Conservation (phyloP, 2,797 vertebrate species). For the Alectoris magna region DNA sequence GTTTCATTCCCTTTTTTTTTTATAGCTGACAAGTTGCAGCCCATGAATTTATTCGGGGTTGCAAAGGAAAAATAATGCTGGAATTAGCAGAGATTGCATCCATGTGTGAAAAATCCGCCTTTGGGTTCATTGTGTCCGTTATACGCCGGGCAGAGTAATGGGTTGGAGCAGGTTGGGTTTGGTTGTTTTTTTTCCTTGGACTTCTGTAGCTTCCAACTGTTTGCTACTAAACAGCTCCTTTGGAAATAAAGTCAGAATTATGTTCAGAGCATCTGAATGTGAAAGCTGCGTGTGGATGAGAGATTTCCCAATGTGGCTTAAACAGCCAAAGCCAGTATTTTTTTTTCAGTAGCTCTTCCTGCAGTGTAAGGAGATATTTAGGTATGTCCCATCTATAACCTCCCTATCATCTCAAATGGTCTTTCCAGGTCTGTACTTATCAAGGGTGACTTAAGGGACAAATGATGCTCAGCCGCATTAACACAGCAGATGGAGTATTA, state of each 20-base stretch:
- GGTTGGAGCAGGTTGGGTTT: not conserved
- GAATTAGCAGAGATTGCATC: not conserved
- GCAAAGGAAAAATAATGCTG: not conserved
- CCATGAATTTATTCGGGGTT: not conserved
- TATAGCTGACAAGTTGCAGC: not conserved
- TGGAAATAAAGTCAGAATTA: slow-evolving; percentile 41
- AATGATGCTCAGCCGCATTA: slow-evolving; percentile 46
- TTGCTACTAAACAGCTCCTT: slow-evolving; percentile 49
- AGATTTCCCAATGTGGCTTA: not conserved
- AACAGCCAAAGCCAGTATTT: slow-evolving; percentile 2
- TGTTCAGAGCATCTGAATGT: not conserved
- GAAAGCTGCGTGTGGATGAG: not conserved
- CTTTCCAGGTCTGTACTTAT: not conserved
- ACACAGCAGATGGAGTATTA: slow-evolving; percentile 48
- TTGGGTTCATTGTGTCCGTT: not conserved
- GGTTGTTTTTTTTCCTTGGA: not conserved
- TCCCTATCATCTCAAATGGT: not conserved
- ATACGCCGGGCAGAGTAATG: not conserved
- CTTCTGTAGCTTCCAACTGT: not conserved
- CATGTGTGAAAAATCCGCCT: not conserved
- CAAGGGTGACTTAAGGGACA: slow-evolving; percentile 52
- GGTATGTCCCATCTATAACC: not conserved
- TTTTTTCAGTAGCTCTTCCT: not conserved
- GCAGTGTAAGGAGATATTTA: not conserved
- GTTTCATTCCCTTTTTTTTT: not conserved